phyloP scores from a whole-genome alignment of 2,113 vertebrate species.

The Bufo bufo region DNA sequence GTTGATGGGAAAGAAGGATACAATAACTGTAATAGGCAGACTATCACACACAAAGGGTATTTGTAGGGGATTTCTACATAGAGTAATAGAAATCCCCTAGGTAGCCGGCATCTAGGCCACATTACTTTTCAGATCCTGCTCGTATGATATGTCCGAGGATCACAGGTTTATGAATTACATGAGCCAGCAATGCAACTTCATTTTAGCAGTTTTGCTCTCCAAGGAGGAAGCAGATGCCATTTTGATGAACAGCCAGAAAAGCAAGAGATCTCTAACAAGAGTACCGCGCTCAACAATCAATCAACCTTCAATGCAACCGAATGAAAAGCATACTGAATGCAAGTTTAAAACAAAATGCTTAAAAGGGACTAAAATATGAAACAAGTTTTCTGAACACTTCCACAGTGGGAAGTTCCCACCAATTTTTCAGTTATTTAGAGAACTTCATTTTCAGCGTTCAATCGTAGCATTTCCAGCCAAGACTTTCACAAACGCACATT shows the following conservation, averaged over 20 bases:
- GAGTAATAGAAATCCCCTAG: neutral
- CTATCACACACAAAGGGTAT: too few species aligned
- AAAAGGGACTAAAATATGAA: neutral
- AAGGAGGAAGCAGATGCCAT: constrained; percentile 34
- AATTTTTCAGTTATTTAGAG: too few species aligned
- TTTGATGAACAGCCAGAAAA: constrained; percentile 34
- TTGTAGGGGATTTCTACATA: neutral
- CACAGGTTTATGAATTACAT: neutral
- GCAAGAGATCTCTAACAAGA: constrained; percentile 42
- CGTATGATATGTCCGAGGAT: neutral
- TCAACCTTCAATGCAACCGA: neutral
- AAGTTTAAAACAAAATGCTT: neutral
- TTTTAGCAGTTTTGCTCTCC: constrained; percentile 14
- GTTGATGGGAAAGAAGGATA: too few species aligned
- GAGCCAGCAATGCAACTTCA: constrained; percentile 19
- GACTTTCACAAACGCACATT: too few species aligned
- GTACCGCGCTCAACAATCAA: neutral
- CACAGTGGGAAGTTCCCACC: too few species aligned
- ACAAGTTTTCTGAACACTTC: too few species aligned
- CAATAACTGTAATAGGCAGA: too few species aligned
- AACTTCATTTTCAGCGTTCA: too few species aligned
- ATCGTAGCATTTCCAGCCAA: too few species aligned
- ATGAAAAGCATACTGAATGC: neutral
- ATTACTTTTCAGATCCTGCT: neutral
- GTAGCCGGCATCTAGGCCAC: neutral